Evolutionary conservation across 2,888 invertebrate genomes (phyloP).

Genomic region (Cheilosia variabilis): DNA sequence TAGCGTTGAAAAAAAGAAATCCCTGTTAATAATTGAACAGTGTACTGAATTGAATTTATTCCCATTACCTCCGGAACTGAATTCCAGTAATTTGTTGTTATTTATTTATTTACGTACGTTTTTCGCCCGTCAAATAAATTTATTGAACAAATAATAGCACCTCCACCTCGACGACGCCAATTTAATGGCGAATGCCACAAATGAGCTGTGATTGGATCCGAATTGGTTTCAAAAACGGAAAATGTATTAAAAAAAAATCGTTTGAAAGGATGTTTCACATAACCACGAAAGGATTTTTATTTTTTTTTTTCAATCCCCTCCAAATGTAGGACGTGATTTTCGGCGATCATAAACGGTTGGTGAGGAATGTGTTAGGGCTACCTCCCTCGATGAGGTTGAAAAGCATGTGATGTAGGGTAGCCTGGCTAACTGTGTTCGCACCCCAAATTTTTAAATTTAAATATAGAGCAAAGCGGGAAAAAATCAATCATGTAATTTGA

Average conservation of each 20-base stretch:
- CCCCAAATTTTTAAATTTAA: no score
- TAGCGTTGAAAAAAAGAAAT: not conserved
- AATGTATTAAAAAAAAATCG: conserved; percentile 11
- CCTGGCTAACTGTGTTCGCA: no score
- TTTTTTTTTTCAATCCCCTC: not conserved
- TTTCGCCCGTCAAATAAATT: conserved; percentile 8
- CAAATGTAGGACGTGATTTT: conserved; percentile 5
- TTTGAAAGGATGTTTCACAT: conserved; percentile 19
- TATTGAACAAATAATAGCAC: conserved; percentile 16
- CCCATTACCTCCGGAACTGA: conserved; percentile 13
- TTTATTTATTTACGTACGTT: not conserved
- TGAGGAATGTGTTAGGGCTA: not conserved
- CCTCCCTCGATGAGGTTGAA: not conserved
- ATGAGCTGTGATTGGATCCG: conserved; percentile 56
- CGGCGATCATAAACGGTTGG: not conserved
- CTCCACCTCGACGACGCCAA: not conserved
- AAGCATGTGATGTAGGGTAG: no score
- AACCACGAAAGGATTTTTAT: conserved; percentile 18
- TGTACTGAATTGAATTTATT: conserved; percentile 16
- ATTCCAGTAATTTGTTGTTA: not conserved
- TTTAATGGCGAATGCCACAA: conserved; percentile 45
- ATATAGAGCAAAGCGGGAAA: no score
- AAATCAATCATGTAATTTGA: not conserved
- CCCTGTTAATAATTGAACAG: conserved; percentile 21
- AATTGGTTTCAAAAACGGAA: conserved; percentile 24